A percentile compares a stretch with the other conserved stretches of the same genome.
Evolutionary conservation across 2,797 vertebrate species (phyloP).

Genomic region (Melanotaenia boesemani): DNA sequence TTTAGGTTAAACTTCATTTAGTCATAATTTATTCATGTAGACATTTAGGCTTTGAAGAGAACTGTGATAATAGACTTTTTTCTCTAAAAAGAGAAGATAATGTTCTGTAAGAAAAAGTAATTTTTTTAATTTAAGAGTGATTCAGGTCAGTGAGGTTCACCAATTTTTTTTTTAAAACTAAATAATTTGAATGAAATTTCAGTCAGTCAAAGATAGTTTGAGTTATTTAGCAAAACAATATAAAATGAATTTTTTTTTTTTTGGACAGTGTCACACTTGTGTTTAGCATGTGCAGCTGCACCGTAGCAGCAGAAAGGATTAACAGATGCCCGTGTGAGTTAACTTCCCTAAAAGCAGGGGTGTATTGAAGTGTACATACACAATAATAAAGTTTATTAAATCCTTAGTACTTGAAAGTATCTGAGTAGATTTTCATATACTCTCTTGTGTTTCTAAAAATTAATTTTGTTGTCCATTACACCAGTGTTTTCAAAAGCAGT

Average conservation of each 20-base stretch:
- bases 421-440: neutral
- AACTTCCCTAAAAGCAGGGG: neutral
- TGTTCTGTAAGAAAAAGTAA: neutral
- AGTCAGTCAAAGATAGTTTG: neutral
- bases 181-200: neutral
- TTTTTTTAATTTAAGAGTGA: neutral
- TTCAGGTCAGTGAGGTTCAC: neutral
- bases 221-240: neutral
- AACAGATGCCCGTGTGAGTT: slow-evolving; percentile 33
- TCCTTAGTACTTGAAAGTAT: neutral
- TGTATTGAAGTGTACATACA: slow-evolving; percentile 6
- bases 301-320: slow-evolving; percentile 22
- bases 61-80: neutral
- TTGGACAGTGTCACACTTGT: neutral
- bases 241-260: neutral
- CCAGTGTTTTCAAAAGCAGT: slow-evolving; percentile 3
- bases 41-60: neutral
- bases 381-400: slow-evolving; percentile 23
- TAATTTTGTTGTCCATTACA: neutral
- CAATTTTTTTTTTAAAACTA: neutral
- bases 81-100: neutral
- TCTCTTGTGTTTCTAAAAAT: neutral
- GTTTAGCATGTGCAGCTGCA: slow-evolving; percentile 41
- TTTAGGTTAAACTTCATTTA: neutral
- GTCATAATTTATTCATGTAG: neutral